Conservation (phyloP, 2,797 vertebrate genomes). For the Peromyscus aztecus region DNA sequence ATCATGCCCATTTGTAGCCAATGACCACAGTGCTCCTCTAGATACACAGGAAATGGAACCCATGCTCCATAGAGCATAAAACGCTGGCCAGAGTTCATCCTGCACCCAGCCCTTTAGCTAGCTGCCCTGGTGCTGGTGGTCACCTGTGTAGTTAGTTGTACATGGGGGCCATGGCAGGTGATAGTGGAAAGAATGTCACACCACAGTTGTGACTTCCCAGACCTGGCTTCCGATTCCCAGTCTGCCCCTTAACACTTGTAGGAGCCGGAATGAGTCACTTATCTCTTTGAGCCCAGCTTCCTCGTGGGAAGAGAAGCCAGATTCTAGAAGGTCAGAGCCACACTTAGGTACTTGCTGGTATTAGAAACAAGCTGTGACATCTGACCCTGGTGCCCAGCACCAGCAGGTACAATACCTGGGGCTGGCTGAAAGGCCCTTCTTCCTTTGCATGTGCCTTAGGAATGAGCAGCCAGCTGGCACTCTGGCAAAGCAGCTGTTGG, state of each 20-base stretch:
- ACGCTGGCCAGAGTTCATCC: background rate
- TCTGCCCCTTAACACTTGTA: background rate
- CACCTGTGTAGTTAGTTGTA: background rate
- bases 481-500: background rate
- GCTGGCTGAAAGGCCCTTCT: background rate
- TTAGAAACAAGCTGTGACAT: background rate
- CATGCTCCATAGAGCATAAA: background rate
- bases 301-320: background rate
- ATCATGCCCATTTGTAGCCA: background rate
- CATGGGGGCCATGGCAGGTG: accelerated
- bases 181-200: background rate
- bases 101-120: background rate
- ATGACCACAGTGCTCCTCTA: accelerated
- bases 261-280: background rate
- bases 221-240: background rate
- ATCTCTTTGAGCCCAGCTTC: background rate
- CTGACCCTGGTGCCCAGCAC: accelerated
- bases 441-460: background rate
- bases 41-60: background rate
- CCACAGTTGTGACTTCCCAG: background rate
- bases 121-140: background rate
- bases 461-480: background rate
- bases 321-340: background rate
- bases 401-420: background rate
- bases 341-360: background rate